Conservation (phyloP, 2,888 invertebrate species). For the Polyommatus iphigenia region DNA sequence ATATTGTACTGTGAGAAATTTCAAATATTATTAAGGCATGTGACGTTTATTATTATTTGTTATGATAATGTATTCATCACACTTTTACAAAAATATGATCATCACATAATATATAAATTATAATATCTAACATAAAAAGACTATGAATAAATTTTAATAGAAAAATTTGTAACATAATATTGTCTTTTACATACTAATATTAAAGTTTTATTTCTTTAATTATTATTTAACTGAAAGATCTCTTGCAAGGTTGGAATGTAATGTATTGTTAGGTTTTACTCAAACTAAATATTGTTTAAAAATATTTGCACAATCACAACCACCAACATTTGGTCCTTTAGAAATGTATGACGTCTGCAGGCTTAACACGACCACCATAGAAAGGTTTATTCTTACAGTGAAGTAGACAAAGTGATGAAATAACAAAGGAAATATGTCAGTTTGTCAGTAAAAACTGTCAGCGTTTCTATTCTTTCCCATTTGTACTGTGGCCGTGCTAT, state of each 20-base stretch:
- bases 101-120: background rate
- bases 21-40: background rate
- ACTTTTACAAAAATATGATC: background rate
- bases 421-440: too few relatives aligned
- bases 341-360: too few relatives aligned
- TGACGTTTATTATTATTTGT: background rate
- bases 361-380: too few relatives aligned
- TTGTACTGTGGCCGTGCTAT: too few relatives aligned
- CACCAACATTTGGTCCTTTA: background rate
- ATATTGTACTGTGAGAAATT: background rate
- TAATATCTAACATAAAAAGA: background rate
- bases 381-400: too few relatives aligned
- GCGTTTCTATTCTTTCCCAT: too few relatives aligned
- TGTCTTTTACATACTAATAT: background rate
- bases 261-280: background rate
- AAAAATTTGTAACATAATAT: background rate
- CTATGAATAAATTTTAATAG: background rate
- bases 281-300: background rate
- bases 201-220: background rate
- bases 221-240: background rate
- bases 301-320: constrained; percentile 2
- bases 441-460: too few relatives aligned
- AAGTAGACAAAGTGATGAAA: too few relatives aligned
- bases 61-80: background rate
- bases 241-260: background rate